Conservation (phyloP, 2,888 invertebrate genomes). For the Yponomeuta cagnagella region DNA sequence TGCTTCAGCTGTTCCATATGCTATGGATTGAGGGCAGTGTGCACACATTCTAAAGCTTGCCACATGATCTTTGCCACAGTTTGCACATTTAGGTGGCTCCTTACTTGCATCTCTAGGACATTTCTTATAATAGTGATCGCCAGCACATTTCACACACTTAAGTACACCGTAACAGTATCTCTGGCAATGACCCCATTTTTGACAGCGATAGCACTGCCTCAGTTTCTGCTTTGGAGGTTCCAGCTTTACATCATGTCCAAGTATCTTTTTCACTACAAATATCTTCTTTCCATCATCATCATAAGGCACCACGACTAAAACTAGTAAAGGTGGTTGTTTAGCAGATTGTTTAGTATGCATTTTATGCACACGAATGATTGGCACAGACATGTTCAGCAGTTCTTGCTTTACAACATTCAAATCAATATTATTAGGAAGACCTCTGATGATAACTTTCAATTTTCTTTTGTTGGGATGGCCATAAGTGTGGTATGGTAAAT, state of each 20-base stretch:
- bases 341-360: conserved; percentile 35
- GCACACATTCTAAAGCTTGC: conserved; percentile 45
- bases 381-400: conserved; percentile 38
- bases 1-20: conserved; percentile 20
- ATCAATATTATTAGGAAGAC: conserved; percentile 37
- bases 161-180: conserved; percentile 45
- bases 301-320: conserved; percentile 43
- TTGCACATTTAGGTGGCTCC: conserved; percentile 46
- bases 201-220: conserved; percentile 57
- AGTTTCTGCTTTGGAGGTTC: conserved; percentile 41
- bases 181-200: conserved; percentile 57
- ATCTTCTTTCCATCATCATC: conserved; percentile 35
- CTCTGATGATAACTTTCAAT: conserved; percentile 48
- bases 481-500: conserved; percentile 50
- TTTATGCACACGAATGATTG: conserved; percentile 43
- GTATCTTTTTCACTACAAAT: conserved; percentile 33
- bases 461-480: conserved; percentile 42
- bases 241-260: conserved; percentile 37
- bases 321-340: conserved; percentile 29
- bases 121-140: conserved; percentile 42
- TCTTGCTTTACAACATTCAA: conserved; percentile 34
- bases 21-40: conserved; percentile 30
- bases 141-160: conserved; percentile 59
- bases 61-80: conserved; percentile 45
- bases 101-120: conserved; percentile 33